Conservation (phyloP, 2,888 invertebrate species). For the Plebejus melissa region DNA sequence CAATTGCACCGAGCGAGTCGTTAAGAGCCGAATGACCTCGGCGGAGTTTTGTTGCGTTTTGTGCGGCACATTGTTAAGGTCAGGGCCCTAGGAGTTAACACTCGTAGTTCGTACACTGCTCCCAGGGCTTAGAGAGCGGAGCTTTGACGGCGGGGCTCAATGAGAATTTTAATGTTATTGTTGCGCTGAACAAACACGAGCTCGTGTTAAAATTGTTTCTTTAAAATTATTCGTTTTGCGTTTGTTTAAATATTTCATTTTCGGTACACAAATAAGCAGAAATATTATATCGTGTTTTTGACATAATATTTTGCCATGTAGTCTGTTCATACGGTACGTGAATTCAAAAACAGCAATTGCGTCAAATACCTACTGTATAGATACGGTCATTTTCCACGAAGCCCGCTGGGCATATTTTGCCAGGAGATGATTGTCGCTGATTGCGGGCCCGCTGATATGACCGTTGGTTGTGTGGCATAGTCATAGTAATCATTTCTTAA, state of each 20-base stretch:
- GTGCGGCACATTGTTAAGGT: constrained; percentile 37
- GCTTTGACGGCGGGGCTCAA: constrained; percentile 33
- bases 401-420: constrained; percentile 20
- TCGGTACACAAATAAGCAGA: too few species aligned
- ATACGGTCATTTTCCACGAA: constrained; percentile 24
- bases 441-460: background rate
- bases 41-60: constrained; percentile 36
- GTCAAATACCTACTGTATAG: background rate
- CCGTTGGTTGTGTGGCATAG: background rate
- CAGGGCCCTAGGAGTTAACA: constrained; percentile 36
- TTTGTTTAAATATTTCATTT: background rate
- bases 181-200: constrained; percentile 8
- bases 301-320: background rate
- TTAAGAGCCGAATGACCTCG: constrained; percentile 31
- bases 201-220: background rate
- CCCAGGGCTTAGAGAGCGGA: constrained; percentile 31
- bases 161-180: constrained; percentile 27
- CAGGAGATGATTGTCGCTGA: constrained; percentile 20
- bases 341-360: background rate
- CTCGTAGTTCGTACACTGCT: constrained; percentile 34
- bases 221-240: background rate
- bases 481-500: background rate
- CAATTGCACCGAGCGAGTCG: constrained; percentile 5
- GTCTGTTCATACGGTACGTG: background rate
- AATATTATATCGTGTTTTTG: too few species aligned